These are phyloP conservation scores for Phrixothrix hirtus DNA, from an alignment of 2,888 invertebrate genomes.

Conservation along the genomic window DNA sequence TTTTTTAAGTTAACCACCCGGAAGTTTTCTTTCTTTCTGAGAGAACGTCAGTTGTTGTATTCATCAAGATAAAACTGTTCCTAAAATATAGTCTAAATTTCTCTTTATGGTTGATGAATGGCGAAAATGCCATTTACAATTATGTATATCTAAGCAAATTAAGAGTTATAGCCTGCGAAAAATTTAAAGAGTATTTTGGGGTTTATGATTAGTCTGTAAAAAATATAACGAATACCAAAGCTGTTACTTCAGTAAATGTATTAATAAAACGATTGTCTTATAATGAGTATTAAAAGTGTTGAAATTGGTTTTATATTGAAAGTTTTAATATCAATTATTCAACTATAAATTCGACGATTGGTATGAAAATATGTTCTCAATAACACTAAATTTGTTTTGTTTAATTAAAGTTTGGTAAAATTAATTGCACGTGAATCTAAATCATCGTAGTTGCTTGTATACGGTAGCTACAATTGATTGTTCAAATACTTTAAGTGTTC, in stretches of 20 bases:
- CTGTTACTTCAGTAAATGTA: not conserved
- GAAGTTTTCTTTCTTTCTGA: constrained; percentile 23
- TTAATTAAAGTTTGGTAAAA: too few relatives aligned
- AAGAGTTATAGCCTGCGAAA: not conserved
- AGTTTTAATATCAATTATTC: too few relatives aligned
- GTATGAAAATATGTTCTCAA: too few relatives aligned
- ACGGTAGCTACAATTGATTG: too few relatives aligned
- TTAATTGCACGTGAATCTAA: too few relatives aligned
- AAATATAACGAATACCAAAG: not conserved
- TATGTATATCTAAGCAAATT: not conserved
- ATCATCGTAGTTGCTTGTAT: too few relatives aligned
- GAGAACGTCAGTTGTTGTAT: constrained; percentile 18
- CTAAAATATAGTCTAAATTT: constrained; percentile 6
- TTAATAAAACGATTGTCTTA: not conserved
- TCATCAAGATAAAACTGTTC: constrained; percentile 16
- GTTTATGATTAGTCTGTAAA: not conserved
- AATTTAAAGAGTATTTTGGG: not conserved
- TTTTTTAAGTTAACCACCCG: constrained; percentile 28
- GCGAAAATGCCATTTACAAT: not conserved
- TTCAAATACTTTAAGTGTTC: too few relatives aligned
- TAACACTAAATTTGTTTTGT: too few relatives aligned
- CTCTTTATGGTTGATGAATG: constrained; percentile 5
- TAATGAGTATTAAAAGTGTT: too few relatives aligned
- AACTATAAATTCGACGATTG: too few relatives aligned
- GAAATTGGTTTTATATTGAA: too few relatives aligned